phyloP scores from a whole-genome alignment of 2,888 invertebrate genomes.

The Globia sparganii region DNA sequence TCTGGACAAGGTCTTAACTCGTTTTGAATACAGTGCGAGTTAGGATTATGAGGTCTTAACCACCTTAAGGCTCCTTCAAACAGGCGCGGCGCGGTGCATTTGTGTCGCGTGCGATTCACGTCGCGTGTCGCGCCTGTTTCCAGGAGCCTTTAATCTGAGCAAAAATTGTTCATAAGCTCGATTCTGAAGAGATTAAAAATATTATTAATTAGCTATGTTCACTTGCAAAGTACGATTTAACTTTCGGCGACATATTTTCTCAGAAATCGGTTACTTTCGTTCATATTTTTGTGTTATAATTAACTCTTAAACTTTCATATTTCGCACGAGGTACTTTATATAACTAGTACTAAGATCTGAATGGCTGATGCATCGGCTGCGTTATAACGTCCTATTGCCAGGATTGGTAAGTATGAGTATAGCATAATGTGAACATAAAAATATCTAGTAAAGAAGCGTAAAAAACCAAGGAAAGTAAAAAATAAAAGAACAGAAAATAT shows the following conservation, averaged over 20 bases:
- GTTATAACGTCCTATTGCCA: not conserved
- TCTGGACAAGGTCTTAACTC: constrained; percentile 10
- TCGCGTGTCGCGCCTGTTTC: no score
- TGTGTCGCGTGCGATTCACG: no score
- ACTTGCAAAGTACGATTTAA: not conserved
- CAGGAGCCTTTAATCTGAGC: no score
- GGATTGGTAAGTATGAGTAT: constrained; percentile 28
- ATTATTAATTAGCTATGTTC: not conserved
- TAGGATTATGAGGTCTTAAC: not conserved
- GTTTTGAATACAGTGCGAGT: not conserved
- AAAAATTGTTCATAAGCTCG: constrained; percentile 36
- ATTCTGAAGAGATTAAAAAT: not conserved
- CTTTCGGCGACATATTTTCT: not conserved
- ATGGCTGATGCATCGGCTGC: constrained; percentile 12
- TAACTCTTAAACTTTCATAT: not conserved
- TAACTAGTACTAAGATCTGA: not conserved
- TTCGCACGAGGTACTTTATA: not conserved
- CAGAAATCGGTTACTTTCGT: not conserved
- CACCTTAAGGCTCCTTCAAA: no score
- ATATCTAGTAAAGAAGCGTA: constrained; percentile 13
- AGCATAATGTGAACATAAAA: constrained; percentile 1
- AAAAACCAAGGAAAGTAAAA: constrained; percentile 63
- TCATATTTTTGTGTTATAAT: not conserved
- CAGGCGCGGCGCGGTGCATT: no score
- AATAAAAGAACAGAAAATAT: constrained; percentile 76